Evolutionary conservation across 2,888 invertebrate species (phyloP).

Genomic region (Tigriopus californicus): DNA sequence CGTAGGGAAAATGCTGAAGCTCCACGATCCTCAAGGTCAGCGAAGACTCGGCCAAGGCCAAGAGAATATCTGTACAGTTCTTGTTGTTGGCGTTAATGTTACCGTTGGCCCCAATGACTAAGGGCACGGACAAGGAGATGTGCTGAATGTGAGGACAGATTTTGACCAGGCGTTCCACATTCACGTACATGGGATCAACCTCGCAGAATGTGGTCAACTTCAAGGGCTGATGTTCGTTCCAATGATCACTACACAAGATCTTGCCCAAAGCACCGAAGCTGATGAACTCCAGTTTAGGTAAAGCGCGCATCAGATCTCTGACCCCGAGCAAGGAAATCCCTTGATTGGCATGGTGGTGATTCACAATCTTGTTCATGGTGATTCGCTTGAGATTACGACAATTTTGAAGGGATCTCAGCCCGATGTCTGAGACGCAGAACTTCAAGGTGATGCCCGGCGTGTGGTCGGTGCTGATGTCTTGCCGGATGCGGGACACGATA

Average conservation of each 20-base stretch:
- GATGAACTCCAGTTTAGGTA: conserved; percentile 4
- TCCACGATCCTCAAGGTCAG: background rate
- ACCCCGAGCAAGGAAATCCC: conserved; percentile 6
- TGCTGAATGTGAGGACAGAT: background rate
- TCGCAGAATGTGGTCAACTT: conserved; percentile 1
- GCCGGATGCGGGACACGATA: conserved; percentile 3
- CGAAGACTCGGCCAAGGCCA: background rate
- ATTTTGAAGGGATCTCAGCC: background rate
- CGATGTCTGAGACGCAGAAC: conserved; percentile 9
- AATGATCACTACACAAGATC: background rate
- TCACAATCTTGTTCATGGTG: conserved; percentile 4
- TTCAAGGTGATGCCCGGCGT: background rate
- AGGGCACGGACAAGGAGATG: conserved; percentile 2
- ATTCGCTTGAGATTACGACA: background rate
- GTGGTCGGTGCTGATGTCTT: background rate
- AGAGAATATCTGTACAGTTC: background rate
- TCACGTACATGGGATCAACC: conserved; percentile 4
- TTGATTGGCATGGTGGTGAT: background rate
- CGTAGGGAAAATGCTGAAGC: conserved; percentile 6
- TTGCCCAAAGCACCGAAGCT: conserved; percentile 6
- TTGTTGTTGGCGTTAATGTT: background rate
- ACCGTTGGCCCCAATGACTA: background rate
- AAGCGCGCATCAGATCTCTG: background rate
- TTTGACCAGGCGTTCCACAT: background rate
- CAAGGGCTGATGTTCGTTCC: background rate